Conservation (phyloP, 2,113 vertebrate genomes). For the Oryctolagus cuniculus region mOryCun1.1 NC_091433.1:131392001-131392500, state of each 20-base stretch:
- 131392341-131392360: neutral
- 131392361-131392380: neutral
- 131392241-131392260: slow-evolving; percentile 30
- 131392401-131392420: slow-evolving; percentile 18
- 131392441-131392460: neutral
- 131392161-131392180: slow-evolving; percentile 52
- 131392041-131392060: slow-evolving; percentile 82
- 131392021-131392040: slow-evolving; percentile 79
- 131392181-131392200: neutral
- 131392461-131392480: slow-evolving; percentile 30
- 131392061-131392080: slow-evolving; percentile 87
- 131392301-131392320: neutral
- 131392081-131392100: slow-evolving; percentile 80
- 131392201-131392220: slow-evolving; percentile 47
- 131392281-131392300: neutral
- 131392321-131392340: neutral
- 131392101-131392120: slow-evolving; percentile 61
- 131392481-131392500: neutral
- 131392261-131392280: slow-evolving; percentile 13
- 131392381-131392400: neutral
- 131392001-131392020: slow-evolving; percentile 87
- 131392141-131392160: slow-evolving; percentile 71
- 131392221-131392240: neutral
- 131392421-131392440: neutral
- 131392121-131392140: slow-evolving; percentile 73